A percentile compares a stretch with the other conserved stretches of the same genome.
These are phyloP conservation scores for Drosophila subobscura DNA, from an alignment of 1,140 invertebrate species.

Conservation along the genomic window DNA sequence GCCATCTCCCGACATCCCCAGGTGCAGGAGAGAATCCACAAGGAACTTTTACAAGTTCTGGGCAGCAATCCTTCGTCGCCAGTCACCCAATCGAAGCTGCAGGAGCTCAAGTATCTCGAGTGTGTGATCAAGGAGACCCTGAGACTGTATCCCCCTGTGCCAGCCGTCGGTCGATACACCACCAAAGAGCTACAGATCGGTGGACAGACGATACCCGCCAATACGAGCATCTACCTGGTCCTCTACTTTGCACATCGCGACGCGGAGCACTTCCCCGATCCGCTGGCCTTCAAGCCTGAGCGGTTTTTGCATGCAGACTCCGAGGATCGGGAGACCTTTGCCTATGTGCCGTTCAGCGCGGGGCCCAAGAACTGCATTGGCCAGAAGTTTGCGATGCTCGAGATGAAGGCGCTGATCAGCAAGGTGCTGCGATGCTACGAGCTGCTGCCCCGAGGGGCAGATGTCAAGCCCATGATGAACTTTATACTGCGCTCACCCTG, in stretches of 20 bases:
- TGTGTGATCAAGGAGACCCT: conserved; percentile 85
- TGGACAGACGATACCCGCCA: conserved; percentile 43
- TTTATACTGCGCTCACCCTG: conserved; percentile 57
- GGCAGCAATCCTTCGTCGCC: conserved; percentile 68
- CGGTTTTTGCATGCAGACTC: conserved; percentile 85
- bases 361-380: conserved; percentile 88
- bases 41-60: conserved; percentile 86
- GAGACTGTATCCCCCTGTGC: conserved; percentile 85
- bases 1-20: conserved; percentile 54
- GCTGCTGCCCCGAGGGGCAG: conserved; percentile 51
- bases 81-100: conserved; percentile 82
- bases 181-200: conserved; percentile 72
- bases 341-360: conserved; percentile 87
- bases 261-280: conserved; percentile 58
- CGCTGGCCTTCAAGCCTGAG: conserved; percentile 86
- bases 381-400: conserved; percentile 91
- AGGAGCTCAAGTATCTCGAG: conserved; percentile 85
- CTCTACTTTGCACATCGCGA: conserved; percentile 71
- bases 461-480: conserved; percentile 60
- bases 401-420: conserved; percentile 88
- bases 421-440: conserved; percentile 87
- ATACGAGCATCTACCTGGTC: conserved; percentile 76
- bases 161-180: conserved; percentile 84
- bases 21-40: conserved; percentile 85
- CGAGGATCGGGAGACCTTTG: conserved; percentile 79